Evolutionary conservation across 2,113 vertebrate species (phyloP), one percentile per base, ranked within the genome.

Genomic region (Irena cyanogastra): DNA sequence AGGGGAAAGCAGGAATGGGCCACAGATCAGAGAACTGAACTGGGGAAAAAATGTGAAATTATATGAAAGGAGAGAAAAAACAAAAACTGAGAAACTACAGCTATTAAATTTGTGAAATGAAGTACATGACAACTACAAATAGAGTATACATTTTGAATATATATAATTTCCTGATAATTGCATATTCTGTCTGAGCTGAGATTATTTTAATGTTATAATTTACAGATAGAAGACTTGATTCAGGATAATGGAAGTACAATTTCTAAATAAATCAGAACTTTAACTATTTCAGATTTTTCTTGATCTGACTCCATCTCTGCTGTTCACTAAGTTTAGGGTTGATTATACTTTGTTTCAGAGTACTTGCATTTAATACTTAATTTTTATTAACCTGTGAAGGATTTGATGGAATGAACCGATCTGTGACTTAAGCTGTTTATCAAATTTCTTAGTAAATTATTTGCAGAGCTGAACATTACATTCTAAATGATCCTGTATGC

Each of bases 131-230:
- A 78, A 53, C 17, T 78, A 19, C 26, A 60, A 54, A 44, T 44
- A 20, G 16, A 27, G 10, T 47, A 41, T 39, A 26, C 59, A 54
- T 65, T 76, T 42, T 1, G 2, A 53, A 72, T 39, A 24, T 11
- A 2, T 28, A 11, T 47, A 27, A 31, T 69, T 61, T 65, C 31
- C 24, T 41, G 11, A 12, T 41, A 27, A 19, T 27, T 45, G 9
- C 0, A 0, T 86, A 16, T 23, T 64, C 61, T 60, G 9, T 8
- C 13, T 68, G 16, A 6, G 1, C 9, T 80, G 57, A 69, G 16
- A 65, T 90, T 91, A 57, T n/a, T 64, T 69, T 26, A 70, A 49
- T 60, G 7, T 65, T 49, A 26, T 18, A 50, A 61, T 63, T 74
- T 61, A 21, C 2, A 5, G 41, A 64, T 35, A 56, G 71, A 83